Evolutionary conservation across 2,113 vertebrate species (phyloP).

Genomic region (human (Homo sapiens)): GRCh38 chr4:71209501-71210000

Average conservation of each 20-base stretch:
- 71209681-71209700: background rate
- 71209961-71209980: background rate
- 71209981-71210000: background rate
- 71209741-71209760: background rate
- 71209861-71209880: background rate
- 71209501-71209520: background rate
- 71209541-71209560: background rate
- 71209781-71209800: slow-evolving; percentile 21
- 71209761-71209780: background rate
- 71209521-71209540: background rate
- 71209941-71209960: background rate
- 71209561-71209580: background rate
- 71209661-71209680: background rate
- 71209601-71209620: background rate
- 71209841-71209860: slow-evolving; percentile 12
- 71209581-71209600: background rate
- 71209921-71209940: background rate
- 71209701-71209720: background rate
- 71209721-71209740: background rate
- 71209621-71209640: background rate
- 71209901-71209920: background rate
- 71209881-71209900: background rate
- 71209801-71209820: slow-evolving; percentile 25
- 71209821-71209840: background rate
- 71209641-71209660: background rate